Conservation (phyloP, 2,113 vertebrate species). For the rabbit (Oryctolagus cuniculus) region DNA sequence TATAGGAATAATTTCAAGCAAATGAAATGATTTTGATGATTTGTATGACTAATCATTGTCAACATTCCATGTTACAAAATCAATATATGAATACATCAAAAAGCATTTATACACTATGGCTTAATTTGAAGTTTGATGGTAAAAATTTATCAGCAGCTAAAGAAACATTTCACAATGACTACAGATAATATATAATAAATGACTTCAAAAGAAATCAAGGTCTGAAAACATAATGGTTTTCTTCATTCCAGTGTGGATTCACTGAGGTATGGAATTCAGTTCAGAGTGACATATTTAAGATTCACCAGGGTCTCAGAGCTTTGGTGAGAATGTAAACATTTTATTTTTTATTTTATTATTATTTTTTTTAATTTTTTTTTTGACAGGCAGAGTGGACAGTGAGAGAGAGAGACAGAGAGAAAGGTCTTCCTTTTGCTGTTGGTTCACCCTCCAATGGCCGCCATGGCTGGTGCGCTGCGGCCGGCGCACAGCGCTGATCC, state of each 20-base stretch:
- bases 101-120: background rate
- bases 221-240: constrained; percentile 13
- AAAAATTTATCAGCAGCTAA: background rate
- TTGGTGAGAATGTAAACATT: background rate
- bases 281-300: background rate
- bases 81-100: background rate
- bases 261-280: background rate
- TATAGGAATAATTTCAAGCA: background rate
- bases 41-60: background rate
- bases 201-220: background rate
- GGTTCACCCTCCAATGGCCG: too few relatives aligned
- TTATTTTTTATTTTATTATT: too few relatives aligned
- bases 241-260: background rate
- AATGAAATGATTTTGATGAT: background rate
- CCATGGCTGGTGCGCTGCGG: too few relatives aligned
- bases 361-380: too few relatives aligned
- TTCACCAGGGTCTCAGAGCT: background rate
- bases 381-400: too few relatives aligned
- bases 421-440: too few relatives aligned
- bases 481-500: too few relatives aligned
- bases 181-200: background rate
- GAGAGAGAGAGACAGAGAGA: too few relatives aligned
- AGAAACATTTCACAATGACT: background rate
- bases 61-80: background rate
- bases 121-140: background rate